Percentiles rank a stretch among this genome's conserved stretches.
phyloP scores from a whole-genome alignment of 1,140 invertebrate species.

The Conopomorpha cramerella region DNA sequence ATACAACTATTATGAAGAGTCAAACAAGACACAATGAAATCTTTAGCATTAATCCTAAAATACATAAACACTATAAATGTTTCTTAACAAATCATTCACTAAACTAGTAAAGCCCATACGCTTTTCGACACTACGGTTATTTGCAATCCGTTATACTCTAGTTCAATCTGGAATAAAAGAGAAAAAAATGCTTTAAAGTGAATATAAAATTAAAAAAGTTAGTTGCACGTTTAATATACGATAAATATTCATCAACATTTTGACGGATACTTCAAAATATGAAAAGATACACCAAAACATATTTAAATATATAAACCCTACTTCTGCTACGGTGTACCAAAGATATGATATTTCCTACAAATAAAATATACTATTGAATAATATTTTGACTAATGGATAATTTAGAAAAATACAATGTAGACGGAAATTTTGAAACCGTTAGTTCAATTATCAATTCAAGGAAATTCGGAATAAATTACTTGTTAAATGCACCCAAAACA shows the following conservation, averaged over 20 bases:
- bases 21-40: neutral
- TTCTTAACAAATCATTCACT: no score
- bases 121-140: constrained; percentile 42
- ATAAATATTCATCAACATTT: neutral
- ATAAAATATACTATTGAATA: no score
- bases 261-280: neutral
- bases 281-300: neutral
- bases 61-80: no score
- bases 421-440: no score
- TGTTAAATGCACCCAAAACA: no score
- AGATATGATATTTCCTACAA: no score
- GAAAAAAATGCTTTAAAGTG: constrained; percentile 4
- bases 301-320: neutral
- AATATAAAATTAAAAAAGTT: neutral
- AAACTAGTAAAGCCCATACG: constrained; percentile 38
- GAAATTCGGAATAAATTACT: no score
- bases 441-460: no score
- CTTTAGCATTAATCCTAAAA: no score
- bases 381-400: no score
- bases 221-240: neutral
- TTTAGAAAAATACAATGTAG: no score
- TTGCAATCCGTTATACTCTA: constrained; percentile 47
- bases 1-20: neutral
- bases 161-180: constrained; percentile 42
- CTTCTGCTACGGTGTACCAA: no score